Conservation (phyloP, 2,113 vertebrate genomes). For the Aviceda subcristata region DNA sequence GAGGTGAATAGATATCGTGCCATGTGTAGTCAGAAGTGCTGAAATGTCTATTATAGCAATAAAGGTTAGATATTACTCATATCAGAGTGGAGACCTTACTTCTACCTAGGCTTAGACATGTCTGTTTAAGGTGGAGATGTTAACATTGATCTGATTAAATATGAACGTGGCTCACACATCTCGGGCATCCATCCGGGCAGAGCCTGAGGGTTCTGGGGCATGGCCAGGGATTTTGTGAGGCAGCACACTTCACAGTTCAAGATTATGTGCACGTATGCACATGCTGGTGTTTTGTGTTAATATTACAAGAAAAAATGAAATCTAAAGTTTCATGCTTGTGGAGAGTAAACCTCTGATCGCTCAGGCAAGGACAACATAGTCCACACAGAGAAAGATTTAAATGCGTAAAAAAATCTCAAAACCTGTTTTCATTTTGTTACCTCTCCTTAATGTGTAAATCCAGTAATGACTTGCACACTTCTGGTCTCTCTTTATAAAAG, state of each 20-base stretch:
- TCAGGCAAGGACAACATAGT: background rate
- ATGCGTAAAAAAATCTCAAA: background rate
- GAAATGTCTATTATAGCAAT: background rate
- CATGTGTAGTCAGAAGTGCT: background rate
- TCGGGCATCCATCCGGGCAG: background rate
- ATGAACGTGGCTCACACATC: background rate
- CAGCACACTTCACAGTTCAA: background rate
- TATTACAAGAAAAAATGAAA: background rate
- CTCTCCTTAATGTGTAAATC: background rate
- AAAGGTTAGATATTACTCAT: background rate
- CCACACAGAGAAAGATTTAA: background rate
- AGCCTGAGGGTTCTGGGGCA: background rate
- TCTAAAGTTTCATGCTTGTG: background rate
- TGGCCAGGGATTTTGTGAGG: background rate
- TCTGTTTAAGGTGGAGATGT: background rate
- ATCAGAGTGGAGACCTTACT: background rate
- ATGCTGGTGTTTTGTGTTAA: background rate
- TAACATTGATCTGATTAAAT: background rate
- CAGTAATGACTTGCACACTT: background rate
- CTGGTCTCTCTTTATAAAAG: background rate
- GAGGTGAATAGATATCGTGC: background rate
- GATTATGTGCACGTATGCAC: background rate
- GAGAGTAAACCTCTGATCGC: background rate
- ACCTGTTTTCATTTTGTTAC: background rate
- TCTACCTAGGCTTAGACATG: background rate